Conservation (phyloP, 2,888 invertebrate genomes). For the Oxystoma pomonae region DNA sequence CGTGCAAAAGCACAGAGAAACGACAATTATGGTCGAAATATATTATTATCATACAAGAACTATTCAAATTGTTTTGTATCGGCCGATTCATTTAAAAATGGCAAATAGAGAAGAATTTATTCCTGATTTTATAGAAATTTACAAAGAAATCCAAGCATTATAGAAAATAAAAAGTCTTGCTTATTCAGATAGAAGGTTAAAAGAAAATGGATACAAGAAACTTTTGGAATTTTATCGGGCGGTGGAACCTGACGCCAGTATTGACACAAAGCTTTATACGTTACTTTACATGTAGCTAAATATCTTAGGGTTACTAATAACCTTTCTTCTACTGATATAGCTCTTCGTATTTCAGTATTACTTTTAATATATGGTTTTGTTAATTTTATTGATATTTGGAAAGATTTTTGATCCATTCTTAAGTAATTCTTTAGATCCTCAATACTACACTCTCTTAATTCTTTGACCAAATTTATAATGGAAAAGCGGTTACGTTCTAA, state of each 20-base stretch:
- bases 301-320: background rate
- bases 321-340: background rate
- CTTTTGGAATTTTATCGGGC: background rate
- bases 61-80: no score
- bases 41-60: no score
- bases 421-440: background rate
- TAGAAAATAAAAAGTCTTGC: no score
- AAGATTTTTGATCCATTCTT: background rate
- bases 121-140: no score
- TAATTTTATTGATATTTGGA: background rate
- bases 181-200: background rate
- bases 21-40: no score
- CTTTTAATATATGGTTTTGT: background rate
- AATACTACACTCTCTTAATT: background rate
- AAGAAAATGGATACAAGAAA: background rate
- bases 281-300: background rate
- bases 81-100: no score
- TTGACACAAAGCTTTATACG: no score
- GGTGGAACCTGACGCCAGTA: background rate
- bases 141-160: no score
- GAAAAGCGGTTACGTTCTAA: background rate
- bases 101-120: no score
- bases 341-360: background rate
- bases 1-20: no score
- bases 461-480: background rate